Percentiles rank a stretch among this genome's conserved stretches.
Conservation (phyloP, 1,140 invertebrate species). For the Plectrocnemia conspersa region DNA sequence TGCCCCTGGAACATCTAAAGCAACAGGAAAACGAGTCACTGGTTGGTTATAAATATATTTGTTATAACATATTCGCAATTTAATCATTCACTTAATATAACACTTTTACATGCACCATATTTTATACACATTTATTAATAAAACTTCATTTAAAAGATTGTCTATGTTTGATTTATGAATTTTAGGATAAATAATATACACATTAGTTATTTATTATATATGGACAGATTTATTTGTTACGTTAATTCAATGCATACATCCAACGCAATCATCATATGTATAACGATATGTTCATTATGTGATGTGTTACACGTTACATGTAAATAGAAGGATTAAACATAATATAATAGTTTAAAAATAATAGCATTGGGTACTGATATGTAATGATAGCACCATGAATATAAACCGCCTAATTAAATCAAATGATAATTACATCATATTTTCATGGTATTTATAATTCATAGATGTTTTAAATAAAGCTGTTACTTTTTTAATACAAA, state of each 20-base stretch:
- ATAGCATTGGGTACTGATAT: too few species aligned
- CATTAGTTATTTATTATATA: conserved; percentile 13
- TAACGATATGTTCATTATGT: conserved; percentile 7
- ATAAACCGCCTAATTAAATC: conserved; percentile 9
- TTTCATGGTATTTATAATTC: conserved; percentile 8
- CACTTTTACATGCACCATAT: too few species aligned
- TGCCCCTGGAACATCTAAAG: conserved; percentile 59
- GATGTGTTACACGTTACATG: too few species aligned
- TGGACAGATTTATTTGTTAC: conserved; percentile 32
- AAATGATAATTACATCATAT: conserved; percentile 7
- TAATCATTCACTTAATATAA: too few species aligned
- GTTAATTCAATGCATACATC: conserved; percentile 19
- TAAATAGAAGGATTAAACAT: too few species aligned
- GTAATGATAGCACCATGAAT: conserved; percentile 4
- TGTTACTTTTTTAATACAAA: conserved; percentile 15
- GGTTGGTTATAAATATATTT: conserved; percentile 56
- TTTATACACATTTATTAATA: not conserved
- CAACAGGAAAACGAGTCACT: conserved; percentile 60
- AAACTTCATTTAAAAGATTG: not conserved
- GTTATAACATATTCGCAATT: not conserved
- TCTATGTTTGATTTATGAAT: not conserved
- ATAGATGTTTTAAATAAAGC: conserved; percentile 16
- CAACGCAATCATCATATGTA: not conserved
- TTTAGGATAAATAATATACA: conserved; percentile 3
- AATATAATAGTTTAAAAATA: too few species aligned